Evolutionary conservation across 1,140 invertebrate species (phyloP), one percentile per base, ranked within the genome.

Genomic region (Adelges cooleyi): DNA sequence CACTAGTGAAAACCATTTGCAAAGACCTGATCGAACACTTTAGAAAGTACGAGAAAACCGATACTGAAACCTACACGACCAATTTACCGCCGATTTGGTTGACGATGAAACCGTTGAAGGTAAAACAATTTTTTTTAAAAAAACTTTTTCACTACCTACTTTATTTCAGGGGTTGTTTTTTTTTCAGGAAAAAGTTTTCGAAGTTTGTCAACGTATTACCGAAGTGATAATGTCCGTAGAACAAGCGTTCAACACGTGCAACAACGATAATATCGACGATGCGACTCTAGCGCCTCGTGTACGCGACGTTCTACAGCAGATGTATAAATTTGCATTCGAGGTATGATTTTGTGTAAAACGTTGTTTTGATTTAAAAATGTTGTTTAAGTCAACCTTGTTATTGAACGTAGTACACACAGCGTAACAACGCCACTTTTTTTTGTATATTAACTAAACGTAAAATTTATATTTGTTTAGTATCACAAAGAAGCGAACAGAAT

Each of bases 311-410:
- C 76, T 94, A 42, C 84, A 92, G 74, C 89, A 91, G 72, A 86
- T 86, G 53, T 94, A 86, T 74, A 87, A 86, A 73, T 89, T 92
- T 76, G 89, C 87, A 2, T 95, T 94, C 75, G 90, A 91, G 77
- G 84, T 86, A 73, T 72, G 66, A 71, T n/a, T 54, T 66, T 69
- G 17, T 59, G 3, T 33, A 22, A 4, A 15, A 65, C 9, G 38
- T 23, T 22, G 13, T 38, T 5, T 52, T 0, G 42, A 44, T 65
- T 1, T 51, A 38, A 42, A 33, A 44, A 46, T n/a, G 65, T 20
- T 8, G 23, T 23, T 62, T 52, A 48, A 38, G 13, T 38, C 13
- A 8, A 6, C 36, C 6, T 38, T n/a, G n/a, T n/a, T n/a, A n/a
- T n/a, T n/a, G n/a, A n/a, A n/a, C n/a, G n/a, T n/a, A n/a, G n/a